These are phyloP conservation scores for Cynopterus brachyotis DNA, from an alignment of 2,113 vertebrate genomes.

Conservation along the genomic window DNA sequence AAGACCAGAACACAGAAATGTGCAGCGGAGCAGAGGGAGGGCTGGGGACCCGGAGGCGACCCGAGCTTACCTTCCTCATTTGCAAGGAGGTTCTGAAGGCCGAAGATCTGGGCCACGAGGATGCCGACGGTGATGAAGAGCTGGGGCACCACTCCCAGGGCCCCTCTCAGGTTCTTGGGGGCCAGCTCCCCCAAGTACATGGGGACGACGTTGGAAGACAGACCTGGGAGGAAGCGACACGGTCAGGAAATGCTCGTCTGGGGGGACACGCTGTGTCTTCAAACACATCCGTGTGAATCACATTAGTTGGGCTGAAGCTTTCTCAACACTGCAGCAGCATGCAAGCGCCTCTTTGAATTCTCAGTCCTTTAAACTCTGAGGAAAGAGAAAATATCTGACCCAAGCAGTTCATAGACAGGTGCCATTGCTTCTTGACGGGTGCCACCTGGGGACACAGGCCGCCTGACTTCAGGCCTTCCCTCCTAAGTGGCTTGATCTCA, in stretches of 20 bases:
- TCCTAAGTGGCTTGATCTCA: too few relatives aligned
- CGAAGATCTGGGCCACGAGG: slow-evolving; percentile 91
- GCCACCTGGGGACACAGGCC: not conserved
- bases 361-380: not conserved
- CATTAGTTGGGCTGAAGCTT: not conserved
- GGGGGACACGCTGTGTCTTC: not conserved
- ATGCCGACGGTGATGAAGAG: slow-evolving; percentile 96
- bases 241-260: rapidly evolving
- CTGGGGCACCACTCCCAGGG: slow-evolving; percentile 90
- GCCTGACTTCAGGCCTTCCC: not conserved
- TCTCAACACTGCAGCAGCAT: not conserved
- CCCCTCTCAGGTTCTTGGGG: slow-evolving; percentile 94
- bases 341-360: not conserved
- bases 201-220: slow-evolving; percentile 95
- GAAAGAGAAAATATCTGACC: not conserved
- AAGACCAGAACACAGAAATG: rapidly evolving
- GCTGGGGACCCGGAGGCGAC: rapidly evolving
- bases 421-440: not conserved
- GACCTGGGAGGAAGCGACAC: slow-evolving; percentile 80
- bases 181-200: slow-evolving; percentile 97
- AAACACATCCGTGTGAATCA: not conserved
- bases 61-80: slow-evolving; percentile 83
- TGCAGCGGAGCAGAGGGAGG: rapidly evolving
- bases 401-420: not conserved
- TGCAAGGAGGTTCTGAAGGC: slow-evolving; percentile 88